Evolutionary conservation across 1,140 invertebrate species (phyloP).

Genomic region (Homarus americanus): DNA sequence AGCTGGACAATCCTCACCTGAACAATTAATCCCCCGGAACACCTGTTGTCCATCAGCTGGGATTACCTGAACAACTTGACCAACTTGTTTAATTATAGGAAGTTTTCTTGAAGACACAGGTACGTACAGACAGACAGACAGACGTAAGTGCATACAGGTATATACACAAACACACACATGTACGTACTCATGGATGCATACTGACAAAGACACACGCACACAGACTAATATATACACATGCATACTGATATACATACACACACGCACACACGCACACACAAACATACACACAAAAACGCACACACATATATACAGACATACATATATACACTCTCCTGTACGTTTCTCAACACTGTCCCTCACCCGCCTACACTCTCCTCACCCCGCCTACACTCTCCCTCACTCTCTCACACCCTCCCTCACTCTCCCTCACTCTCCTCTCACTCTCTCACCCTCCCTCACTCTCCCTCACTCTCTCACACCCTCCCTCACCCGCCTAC

Average conservation of each 20-base stretch:
- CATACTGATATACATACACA: conserved; percentile 37
- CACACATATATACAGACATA: too few species aligned
- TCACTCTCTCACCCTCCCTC: not conserved
- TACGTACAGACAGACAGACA: not conserved
- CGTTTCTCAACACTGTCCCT: too few species aligned
- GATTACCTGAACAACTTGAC: not conserved
- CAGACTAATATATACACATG: too few species aligned
- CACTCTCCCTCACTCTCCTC: not conserved
- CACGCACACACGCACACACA: conserved; percentile 30
- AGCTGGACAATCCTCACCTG: not conserved
- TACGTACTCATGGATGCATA: conserved; percentile 23
- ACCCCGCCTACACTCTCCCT: too few species aligned
- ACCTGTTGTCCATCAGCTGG: not conserved
- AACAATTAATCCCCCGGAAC: not conserved
- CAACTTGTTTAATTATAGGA: not conserved
- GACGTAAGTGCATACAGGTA: not conserved
- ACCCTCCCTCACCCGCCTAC: too few species aligned
- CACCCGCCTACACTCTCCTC: too few species aligned
- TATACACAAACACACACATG: conserved; percentile 25
- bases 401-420: not conserved
- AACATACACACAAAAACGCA: not conserved
- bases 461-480: not conserved
- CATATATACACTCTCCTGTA: too few species aligned
- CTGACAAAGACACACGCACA: not conserved
- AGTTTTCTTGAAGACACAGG: not conserved